Conservation (phyloP, 2,797 vertebrate species). For the Pangasius krempfi region DNA sequence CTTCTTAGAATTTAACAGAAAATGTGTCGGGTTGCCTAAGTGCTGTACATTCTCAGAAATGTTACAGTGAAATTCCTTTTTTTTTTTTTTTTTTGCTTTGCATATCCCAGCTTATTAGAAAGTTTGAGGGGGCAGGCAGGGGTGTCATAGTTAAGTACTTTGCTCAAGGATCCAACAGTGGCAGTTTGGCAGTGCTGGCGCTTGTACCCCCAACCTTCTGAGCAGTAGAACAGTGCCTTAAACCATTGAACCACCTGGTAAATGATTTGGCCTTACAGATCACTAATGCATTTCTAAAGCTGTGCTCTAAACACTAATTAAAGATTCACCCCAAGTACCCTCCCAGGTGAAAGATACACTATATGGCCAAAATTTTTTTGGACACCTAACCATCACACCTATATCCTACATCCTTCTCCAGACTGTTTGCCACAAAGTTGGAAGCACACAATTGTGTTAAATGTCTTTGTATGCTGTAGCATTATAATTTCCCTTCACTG, state of each 20-base stretch:
- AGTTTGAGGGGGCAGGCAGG: background rate
- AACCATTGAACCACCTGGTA: too few species aligned
- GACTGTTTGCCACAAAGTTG: background rate
- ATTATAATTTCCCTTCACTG: background rate
- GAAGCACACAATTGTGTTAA: background rate
- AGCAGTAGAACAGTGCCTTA: background rate
- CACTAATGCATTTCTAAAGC: background rate
- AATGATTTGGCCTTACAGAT: background rate
- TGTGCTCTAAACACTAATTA: background rate
- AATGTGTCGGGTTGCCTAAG: background rate
- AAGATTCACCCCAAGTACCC: background rate
- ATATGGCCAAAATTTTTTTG: background rate
- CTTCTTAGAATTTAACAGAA: background rate
- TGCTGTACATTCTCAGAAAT: background rate
- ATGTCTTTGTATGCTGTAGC: background rate
- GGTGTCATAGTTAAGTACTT: background rate
- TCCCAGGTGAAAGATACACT: background rate
- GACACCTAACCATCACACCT: background rate
- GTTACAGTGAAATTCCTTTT: background rate
- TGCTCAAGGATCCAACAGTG: background rate
- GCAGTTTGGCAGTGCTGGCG: background rate
- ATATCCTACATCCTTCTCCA: background rate
- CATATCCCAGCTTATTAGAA: background rate
- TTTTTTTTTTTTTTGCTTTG: background rate
- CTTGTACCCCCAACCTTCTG: background rate